A percentile compares a stretch with the other conserved stretches of the same genome.
These are phyloP conservation scores for Aythya baeri DNA, from an alignment of 2,113 vertebrate genomes.

Conservation along the genomic window DNA sequence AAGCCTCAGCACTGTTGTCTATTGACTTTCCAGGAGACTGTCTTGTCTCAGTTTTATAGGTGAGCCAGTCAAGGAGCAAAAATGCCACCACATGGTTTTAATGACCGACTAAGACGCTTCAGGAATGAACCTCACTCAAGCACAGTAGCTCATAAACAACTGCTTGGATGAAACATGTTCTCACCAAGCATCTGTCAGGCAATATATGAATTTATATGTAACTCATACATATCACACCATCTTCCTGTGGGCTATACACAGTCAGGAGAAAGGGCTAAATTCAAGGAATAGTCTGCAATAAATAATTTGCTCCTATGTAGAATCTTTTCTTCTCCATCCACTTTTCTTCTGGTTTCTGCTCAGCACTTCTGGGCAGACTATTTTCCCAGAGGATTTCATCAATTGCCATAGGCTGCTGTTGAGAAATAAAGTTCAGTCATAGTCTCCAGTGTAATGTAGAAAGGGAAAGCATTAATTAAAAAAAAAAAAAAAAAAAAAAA, in stretches of 20 bases:
- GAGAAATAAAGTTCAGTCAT: slow-evolving; percentile 18
- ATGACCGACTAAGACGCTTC: background rate
- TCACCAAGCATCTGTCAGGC: background rate
- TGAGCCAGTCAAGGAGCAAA: background rate
- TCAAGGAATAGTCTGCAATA: background rate
- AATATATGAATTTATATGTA: background rate
- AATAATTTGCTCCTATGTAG: background rate
- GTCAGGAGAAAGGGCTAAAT: background rate
- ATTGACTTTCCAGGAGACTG: background rate
- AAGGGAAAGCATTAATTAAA: slow-evolving; percentile 51
- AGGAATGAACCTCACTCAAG: background rate
- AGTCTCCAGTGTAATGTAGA: background rate
- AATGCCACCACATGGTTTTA: background rate
- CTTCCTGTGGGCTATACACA: background rate
- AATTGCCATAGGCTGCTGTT: background rate
- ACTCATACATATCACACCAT: background rate
- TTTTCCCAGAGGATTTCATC: background rate
- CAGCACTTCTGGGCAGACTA: background rate
- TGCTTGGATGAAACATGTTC: background rate
- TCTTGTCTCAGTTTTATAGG: background rate
- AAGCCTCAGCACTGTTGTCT: background rate
- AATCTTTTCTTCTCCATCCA: background rate
- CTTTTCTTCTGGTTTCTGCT: background rate
- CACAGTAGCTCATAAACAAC: background rate
- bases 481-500: background rate